Evolutionary conservation across 1,140 invertebrate genomes (phyloP), one percentile per base, ranked within the genome.

Genomic region (Pseudoatta argentina): DNA sequence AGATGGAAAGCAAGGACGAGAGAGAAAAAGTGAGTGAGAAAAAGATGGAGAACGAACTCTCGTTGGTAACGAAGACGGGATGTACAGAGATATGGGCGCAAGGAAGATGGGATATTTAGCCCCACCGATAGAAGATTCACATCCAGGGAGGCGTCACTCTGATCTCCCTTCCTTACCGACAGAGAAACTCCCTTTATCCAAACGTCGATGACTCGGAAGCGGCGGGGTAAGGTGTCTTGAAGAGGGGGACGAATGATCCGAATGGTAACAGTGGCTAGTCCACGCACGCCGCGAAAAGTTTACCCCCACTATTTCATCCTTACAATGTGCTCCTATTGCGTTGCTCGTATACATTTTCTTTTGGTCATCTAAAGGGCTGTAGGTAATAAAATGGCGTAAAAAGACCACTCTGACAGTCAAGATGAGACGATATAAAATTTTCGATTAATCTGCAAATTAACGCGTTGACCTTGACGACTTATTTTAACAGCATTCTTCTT

Each of bases 121-220:
- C 59, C 72, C 57, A 86, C 87, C 77, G 82, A 66, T 34, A 8
- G 48, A 34, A 7, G 16, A 79, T 24, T 57, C 30, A 12, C 39
- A n/a, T 39, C 34, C 67, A 75, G 39, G 55, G 73, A 24, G 88
- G 88, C 75, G 85, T 88, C 75, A 87, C 73, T 69, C 77, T 63
- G 64, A 39, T 55, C 48, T 77, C 61, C 48, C 73, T 78, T 64
- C 51, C 55, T 76, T 39, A 85, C 59, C 73, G 81, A 85, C 57
- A 39, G 82, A 67, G 59, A n/a, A 67, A 85, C 73, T 85, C 75
- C 75, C 73, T 85, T 78, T 78, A 78, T 67, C 39, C 73, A 66
- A 85, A 85, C 59, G 75, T 66, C 59, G 75, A 73, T 72, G 81
- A 73, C 79, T 73, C 24, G 75, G 48, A 78, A 53, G 44, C 48